phyloP scores from a whole-genome alignment of 2,797 vertebrate species.

The Euphonia xanthogaster region DNA sequence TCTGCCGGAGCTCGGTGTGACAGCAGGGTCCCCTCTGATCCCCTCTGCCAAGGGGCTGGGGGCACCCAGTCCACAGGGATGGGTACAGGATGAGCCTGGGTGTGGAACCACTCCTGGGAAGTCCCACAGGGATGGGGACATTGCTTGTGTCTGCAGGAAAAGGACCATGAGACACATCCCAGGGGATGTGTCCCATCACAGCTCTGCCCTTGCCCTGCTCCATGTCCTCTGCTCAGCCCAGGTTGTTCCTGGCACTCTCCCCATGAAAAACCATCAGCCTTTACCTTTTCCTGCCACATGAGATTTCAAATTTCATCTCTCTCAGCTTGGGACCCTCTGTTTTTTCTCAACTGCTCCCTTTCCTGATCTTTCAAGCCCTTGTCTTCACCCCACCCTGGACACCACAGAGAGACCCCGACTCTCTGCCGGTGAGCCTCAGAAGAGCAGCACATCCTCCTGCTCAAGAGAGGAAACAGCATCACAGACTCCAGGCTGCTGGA shows the following conservation, averaged over 20 bases:
- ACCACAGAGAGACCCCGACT: fast-evolving
- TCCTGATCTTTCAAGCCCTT: background rate
- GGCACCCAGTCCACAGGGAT: fast-evolving
- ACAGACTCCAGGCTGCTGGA: background rate
- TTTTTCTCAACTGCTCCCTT: background rate
- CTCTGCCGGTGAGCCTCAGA: background rate
- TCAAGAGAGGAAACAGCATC: background rate
- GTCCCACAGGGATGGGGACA: background rate
- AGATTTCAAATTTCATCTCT: background rate
- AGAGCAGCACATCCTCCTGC: background rate
- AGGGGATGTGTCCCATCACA: background rate
- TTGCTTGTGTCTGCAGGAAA: background rate
- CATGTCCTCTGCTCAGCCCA: background rate
- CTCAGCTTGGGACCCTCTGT: no score
- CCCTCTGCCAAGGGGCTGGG: background rate
- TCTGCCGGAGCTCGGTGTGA: background rate
- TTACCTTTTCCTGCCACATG: background rate
- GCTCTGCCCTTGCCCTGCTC: background rate
- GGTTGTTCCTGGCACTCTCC: background rate
- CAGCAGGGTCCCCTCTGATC: background rate
- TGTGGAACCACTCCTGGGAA: background rate
- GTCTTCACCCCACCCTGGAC: background rate
- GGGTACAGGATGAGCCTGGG: background rate
- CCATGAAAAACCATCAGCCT: background rate
- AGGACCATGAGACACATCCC: background rate